Base-by-base conservation (phyloP, 2,888 invertebrate species). In the Lysandra bellargus region DNA sequence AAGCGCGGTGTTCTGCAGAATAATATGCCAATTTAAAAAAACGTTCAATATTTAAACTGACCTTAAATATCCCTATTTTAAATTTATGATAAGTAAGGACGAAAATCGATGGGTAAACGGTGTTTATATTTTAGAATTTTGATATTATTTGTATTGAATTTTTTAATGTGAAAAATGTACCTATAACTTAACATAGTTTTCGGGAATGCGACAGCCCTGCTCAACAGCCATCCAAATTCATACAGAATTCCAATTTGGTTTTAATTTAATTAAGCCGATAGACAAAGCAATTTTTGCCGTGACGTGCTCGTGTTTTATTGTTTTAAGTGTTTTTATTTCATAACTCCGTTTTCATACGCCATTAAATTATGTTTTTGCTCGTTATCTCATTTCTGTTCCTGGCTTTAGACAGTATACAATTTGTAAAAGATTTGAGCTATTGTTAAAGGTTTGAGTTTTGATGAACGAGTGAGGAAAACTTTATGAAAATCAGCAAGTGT, bases 221-320 rank as follows among this genome's bases (percentile, higher is more conserved):
- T 33, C 33, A 69, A 33, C 74, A 30, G 17, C 30, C 75, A 53
- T 75, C 23, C 76, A 57, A 76, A 76, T 76, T 75, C 75, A 49
- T 75, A 33, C 76, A 33, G 76, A 76, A 30, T 57, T 86, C 84
- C 87, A 86, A 89, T 89, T 89, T 85, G 87, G 85, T 89, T 84
- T 85, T 87, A 87, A 88, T 89, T 90, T 84, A 89, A 92, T 91
- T 89, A 87, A 88, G 90, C 91, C 87, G 89, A 85, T 86, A 86
- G 85, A 88, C 89, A 90, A 89, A 90, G 88, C 86, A 86, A 88
- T 88, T 89, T 89, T 87, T 86, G 86, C 87, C 85, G 86, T 86
- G 87, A 88, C 88, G 85, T 82, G 81, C 86, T 86, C 83, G 79
- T 81, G 83, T 92, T 91, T 91, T 87, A 85, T 86, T 87, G 86